Conservation (phyloP, 2,113 vertebrate genomes). For the Grammatotria lemairii region DNA sequence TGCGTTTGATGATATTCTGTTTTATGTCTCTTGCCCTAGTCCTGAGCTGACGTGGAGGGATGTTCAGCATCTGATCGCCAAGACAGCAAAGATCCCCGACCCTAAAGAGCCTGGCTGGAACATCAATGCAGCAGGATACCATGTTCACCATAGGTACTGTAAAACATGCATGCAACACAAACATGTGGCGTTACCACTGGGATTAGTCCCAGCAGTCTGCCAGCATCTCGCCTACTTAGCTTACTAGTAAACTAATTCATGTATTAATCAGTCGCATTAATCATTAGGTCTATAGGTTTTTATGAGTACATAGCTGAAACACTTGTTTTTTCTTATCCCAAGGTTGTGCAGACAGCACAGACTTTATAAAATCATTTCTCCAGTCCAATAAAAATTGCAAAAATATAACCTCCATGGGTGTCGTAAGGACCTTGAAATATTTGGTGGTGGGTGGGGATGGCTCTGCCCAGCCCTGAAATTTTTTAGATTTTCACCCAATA, state of each 20-base stretch:
- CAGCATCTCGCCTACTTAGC: not conserved
- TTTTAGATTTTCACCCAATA: not conserved
- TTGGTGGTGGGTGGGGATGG: not conserved
- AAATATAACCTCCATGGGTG: not conserved
- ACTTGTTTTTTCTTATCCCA: not conserved
- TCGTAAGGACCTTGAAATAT: not conserved
- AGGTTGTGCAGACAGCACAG: not conserved
- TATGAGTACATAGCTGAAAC: not conserved
- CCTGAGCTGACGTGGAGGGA: conserved; percentile 75
- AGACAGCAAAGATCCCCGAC: conserved; percentile 72
- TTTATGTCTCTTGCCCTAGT: conserved; percentile 62
- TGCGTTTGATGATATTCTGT: conserved; percentile 55
- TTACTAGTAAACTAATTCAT: not conserved
- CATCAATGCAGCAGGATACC: conserved; percentile 71
- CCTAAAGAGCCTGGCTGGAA: conserved; percentile 67
- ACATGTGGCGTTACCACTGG: not conserved
- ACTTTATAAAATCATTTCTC: not conserved
- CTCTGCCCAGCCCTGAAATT: not conserved
- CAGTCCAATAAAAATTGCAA: not conserved
- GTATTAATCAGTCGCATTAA: not conserved
- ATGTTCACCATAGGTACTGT: conserved; percentile 77
- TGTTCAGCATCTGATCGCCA: conserved; percentile 74
- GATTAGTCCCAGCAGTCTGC: not conserved
- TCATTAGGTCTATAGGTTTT: not conserved
- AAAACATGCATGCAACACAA: not conserved